Evolutionary conservation across 1,140 invertebrate species (phyloP), one percentile per base, ranked within the genome.

Genomic region (Magallana gigas): DNA sequence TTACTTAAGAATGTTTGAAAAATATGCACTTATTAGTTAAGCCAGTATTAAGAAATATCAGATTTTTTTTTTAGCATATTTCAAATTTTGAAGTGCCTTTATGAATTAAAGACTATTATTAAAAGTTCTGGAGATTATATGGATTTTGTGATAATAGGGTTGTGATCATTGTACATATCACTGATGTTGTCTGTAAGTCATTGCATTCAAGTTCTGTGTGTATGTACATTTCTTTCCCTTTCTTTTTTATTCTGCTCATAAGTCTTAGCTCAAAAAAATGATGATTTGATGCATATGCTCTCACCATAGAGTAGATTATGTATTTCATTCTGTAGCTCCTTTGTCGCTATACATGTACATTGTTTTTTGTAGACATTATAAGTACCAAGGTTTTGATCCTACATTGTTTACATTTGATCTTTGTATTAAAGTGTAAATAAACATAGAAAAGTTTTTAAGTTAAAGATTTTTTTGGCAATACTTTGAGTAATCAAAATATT

Each of bases 131-230:
- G 68, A 76, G 68, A 76, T 18, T 48, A 76, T 76, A 29, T 76
- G 23, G 23, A 76, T 76, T 29, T 76, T 76, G 68, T 76, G 68
- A 76, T 76, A 76, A 8, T 29, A 29, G 68, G 68, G 68, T 76
- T 76, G 68, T 76, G 68, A 76, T 76, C 23, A 9, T 18, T 76
- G 68, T 76, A 76, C 68, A 76, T 76, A 76, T 76, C 68, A 36
- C 68, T 36, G 18, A 23, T 76, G 23, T 29, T 23, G 23, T 12
- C 68, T 9, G 68, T 76, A 23, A 76, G 23, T 76, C 23, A 76
- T 8, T 48, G 36, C 36, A 48, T 48, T 48, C 36, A 48, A 48
- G 36, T 48, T 48, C 36, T 48, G 36, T 48, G 36, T 48, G 36
- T 48, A 48, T 48, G 36, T 48, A 48, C 36, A 48, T 5, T 48